A percentile compares a stretch with the other conserved stretches of the same genome.
phyloP scores from a whole-genome alignment of 1,140 invertebrate genomes.

The Lutraria rhynchaena region DNA sequence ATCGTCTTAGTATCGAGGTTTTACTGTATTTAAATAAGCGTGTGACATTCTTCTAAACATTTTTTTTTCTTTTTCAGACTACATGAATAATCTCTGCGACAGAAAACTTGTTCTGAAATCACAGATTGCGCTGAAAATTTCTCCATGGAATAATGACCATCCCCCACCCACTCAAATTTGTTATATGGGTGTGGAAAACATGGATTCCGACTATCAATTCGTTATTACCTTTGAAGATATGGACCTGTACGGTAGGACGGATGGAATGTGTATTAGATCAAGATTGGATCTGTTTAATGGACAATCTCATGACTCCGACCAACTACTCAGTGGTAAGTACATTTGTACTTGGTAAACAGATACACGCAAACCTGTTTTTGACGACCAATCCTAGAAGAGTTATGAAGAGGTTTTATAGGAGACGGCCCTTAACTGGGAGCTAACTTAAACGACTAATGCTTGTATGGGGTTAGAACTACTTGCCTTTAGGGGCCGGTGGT shows the following conservation, averaged over 20 bases:
- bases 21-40: too few species aligned
- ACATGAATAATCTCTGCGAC: constrained; percentile 22
- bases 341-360: neutral
- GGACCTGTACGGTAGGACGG: neutral
- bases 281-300: constrained; percentile 34
- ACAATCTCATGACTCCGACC: neutral
- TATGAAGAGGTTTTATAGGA: too few species aligned
- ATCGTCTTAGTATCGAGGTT: too few species aligned
- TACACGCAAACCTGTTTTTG: too few species aligned
- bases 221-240: constrained; percentile 36
- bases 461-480: too few species aligned
- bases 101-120: neutral
- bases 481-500: too few species aligned
- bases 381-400: too few species aligned
- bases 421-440: too few species aligned
- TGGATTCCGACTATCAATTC: neutral
- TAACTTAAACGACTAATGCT: too few species aligned
- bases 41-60: too few species aligned
- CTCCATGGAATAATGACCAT: neutral
- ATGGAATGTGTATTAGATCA: neutral
- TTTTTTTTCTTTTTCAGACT: neutral
- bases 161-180: neutral
- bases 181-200: neutral
- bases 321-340: constrained; percentile 16
- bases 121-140: constrained; percentile 12